Evolutionary conservation across 2,113 vertebrate genomes (phyloP).

Genomic region (Chiloscyllium plagiosum): DNA sequence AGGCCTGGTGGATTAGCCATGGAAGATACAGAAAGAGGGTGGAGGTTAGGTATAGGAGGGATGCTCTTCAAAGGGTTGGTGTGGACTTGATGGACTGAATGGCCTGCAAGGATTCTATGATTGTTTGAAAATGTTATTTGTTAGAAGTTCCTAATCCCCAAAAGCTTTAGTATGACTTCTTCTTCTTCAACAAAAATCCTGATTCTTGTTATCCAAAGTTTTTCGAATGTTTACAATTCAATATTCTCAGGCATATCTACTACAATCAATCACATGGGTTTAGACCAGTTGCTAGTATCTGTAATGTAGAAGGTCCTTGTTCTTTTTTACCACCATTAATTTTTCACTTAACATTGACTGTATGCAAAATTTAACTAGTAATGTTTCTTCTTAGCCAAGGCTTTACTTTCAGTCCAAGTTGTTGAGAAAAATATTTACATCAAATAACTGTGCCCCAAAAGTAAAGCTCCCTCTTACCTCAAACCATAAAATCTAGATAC

Average conservation of each 20-base stretch:
- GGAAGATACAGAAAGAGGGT: no score
- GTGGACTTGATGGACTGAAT: no score
- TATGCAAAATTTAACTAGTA: not conserved
- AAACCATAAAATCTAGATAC: not conserved
- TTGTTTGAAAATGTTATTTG: not conserved
- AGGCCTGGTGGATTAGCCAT: no score
- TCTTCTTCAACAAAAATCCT: not conserved
- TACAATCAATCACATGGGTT: not conserved
- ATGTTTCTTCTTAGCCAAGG: not conserved
- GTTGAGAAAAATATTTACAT: not conserved
- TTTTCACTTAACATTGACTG: not conserved
- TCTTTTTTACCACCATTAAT: not conserved
- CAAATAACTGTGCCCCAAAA: not conserved
- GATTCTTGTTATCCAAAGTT: not conserved
- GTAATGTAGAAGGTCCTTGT: not conserved
- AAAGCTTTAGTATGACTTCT: not conserved
- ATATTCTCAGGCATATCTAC: not conserved
- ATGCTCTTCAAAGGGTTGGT: no score
- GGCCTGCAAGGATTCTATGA: no score
- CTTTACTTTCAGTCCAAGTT: not conserved
- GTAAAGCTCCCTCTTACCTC: not conserved
- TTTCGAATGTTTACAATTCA: slow-evolving; percentile 1
- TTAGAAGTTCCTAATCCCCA: not conserved
- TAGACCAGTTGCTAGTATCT: not conserved
- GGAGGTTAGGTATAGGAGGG: no score